Evolutionary conservation across 1,140 invertebrate species (phyloP), one percentile per base, ranked within the genome.

Genomic region (Nasonia vitripennis): DNA sequence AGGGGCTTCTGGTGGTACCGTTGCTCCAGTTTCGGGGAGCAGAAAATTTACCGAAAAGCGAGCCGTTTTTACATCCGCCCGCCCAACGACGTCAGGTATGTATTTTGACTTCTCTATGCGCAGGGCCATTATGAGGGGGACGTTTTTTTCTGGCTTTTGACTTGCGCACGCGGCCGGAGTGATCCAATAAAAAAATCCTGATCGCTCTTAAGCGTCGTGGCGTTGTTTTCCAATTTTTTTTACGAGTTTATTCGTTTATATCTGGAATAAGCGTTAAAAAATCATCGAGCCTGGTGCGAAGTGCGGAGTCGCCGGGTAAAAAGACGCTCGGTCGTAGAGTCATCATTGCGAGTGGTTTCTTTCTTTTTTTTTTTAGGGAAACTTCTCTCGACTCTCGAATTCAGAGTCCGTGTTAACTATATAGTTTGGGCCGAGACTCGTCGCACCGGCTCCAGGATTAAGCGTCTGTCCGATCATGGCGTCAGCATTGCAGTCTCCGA

Each of bases 1-100:
- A 45, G 27, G 34, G 9, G 75, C 9, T 31, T 11, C 77, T 75
- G 79, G 83, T 79, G 82, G 84, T 85, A 87, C 86, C 86, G 86
- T 87, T 90, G 88, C 85, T 90, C 87, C 73, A 89, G 83, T 89
- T 90, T 89, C 79, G 6, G 48, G 48, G 14, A 51, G 48, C 27
- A 27, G 27, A 27, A 27, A 55, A 37, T 67, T 77, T 77, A 41
- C 71, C 27, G 48, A 75, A 75, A 37, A 5, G 7, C 23, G 45
- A 41, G 34, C 68, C 20, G 55, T n/a, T 62, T n/a, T 62, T 55
- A 14, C 51, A 17, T 70, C 68, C 9, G n/a, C 70, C 27, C 31
- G 20, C 6, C 3, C 70, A 11, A n/a, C n/a, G 0, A 27, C 27
- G 27, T 34, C 23, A 34, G 31, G 23, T 71, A 71, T 71, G 27